Evolutionary conservation across 1,140 invertebrate species (phyloP).

Genomic region (Ylistrum balloti): DNA sequence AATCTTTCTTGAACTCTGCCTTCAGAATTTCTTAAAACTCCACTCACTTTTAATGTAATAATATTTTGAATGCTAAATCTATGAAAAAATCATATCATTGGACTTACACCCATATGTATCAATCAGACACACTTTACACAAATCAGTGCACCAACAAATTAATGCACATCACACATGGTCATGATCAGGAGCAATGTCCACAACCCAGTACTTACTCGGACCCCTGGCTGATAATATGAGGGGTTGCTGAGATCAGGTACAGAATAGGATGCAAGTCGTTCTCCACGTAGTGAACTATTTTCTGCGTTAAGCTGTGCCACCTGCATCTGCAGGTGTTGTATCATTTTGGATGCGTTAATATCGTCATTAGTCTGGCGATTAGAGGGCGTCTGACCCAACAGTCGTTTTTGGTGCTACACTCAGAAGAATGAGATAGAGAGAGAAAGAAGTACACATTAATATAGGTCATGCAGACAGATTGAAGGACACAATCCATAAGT

Average conservation of each 20-base stretch:
- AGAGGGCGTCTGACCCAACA: constrained; percentile 58
- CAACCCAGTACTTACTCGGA: constrained; percentile 53
- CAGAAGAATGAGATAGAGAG: constrained; percentile 43
- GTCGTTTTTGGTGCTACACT: constrained; percentile 49
- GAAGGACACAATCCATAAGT: not conserved
- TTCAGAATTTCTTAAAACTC: no score
- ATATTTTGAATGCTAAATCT: no score
- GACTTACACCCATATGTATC: no score
- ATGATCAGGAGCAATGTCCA: not conserved
- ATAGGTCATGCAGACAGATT: constrained; percentile 43
- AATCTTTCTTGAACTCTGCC: no score
- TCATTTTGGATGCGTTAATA: constrained; percentile 58
- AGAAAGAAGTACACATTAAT: constrained; percentile 42
- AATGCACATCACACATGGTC: no score
- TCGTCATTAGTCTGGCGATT: constrained; percentile 45
- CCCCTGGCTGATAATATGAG: constrained; percentile 44
- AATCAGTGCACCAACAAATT: no score
- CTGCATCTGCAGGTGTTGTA: constrained; percentile 61
- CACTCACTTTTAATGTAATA: no score
- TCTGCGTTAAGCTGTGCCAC: constrained; percentile 70
- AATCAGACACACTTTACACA: no score
- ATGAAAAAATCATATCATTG: no score
- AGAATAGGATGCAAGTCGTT: constrained; percentile 64
- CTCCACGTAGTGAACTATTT: constrained; percentile 64
- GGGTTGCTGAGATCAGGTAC: constrained; percentile 67